Base-by-base conservation (phyloP, 2,888 invertebrate genomes). In the Hetaerina titia region DNA sequence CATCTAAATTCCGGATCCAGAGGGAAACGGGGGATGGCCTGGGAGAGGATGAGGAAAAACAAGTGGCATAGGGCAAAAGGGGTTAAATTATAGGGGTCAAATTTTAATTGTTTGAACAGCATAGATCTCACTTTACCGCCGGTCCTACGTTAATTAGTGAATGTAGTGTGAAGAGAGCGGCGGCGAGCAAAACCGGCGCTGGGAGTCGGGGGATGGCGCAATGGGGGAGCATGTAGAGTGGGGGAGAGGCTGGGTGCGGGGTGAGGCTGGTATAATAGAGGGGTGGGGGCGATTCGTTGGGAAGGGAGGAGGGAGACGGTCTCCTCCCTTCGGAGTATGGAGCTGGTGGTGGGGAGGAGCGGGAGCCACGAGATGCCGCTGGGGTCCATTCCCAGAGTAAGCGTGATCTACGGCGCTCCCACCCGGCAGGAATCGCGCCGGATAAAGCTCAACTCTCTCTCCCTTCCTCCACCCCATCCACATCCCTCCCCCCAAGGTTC, bases 371-470 rank as follows among this genome's bases (percentile, higher is more conserved):
- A 31, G 69, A 74, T 92, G 92, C 92, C 69, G 74, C 69, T 64
- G 74, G 92, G 92, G 92, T 92, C 92, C 92, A 92, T 92, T 92
- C 63, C 92, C 64, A 69, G 69, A 92, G 92, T 92, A 92, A 92
- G 92, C 92, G 92, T 92, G 92, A 92, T 92, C 92, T 92, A 92
- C 92, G 56, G 92, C 92, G 69, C 64, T 90, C 64, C 90, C 90
- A 63, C 25, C 90, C 92, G 74, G 92, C 92, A 92, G 92, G 69
- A 92, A 92, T 92, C 92, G 92, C 92, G 69, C 92, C 13, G 89
- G 89, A n/a, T 45, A 58, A 31, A 89, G 90, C 90, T 90, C 45
- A 22, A 90, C 90, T 58, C 89, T 0, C 69, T 15, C 22, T 22
- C 1, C 88, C 45, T 17, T 19, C 56, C 87, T 64, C 56, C 87